Evolutionary conservation across 2,113 vertebrate species (phyloP).

Genomic region (Centrocercus urophasianus): DNA sequence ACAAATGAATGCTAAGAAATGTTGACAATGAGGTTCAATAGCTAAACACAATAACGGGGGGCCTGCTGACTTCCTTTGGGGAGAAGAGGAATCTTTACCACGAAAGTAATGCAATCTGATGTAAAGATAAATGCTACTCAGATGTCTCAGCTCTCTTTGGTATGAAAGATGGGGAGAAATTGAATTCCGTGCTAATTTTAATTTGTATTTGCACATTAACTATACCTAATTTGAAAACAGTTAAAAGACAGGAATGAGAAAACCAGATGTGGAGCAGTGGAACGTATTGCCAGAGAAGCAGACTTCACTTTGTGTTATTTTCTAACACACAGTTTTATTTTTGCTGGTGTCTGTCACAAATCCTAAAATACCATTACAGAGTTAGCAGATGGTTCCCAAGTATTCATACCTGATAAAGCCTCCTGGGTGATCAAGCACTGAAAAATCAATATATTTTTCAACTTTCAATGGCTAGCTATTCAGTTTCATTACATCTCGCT

Average conservation of each 20-base stretch:
- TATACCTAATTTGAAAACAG: constrained; percentile 52
- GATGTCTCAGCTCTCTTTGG: constrained; percentile 1
- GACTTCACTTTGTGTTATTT: constrained; percentile 62
- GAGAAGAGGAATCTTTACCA: constrained; percentile 32
- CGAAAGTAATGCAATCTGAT: constrained; percentile 35
- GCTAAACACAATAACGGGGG: constrained; percentile 58
- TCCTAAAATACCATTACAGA: constrained; percentile 76
- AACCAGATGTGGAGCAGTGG: constrained; percentile 52
- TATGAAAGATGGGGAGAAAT: constrained; percentile 48
- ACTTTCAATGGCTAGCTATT: constrained; percentile 72
- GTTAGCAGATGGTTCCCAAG: constrained; percentile 50
- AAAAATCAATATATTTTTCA: constrained; percentile 79
- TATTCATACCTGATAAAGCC: constrained; percentile 73
- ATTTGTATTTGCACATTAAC: constrained; percentile 51
- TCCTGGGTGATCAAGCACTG: constrained; percentile 73
- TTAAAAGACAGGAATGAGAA: constrained; percentile 53
- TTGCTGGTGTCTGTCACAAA: constrained; percentile 71
- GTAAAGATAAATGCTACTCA: neutral
- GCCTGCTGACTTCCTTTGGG: constrained; percentile 47
- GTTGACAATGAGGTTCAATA: constrained; percentile 70
- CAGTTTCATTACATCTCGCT: constrained; percentile 72
- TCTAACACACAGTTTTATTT: constrained; percentile 67
- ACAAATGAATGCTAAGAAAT: constrained; percentile 78
- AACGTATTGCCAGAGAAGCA: constrained; percentile 27
- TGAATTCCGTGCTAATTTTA: constrained; percentile 35